Evolutionary conservation across 2,888 invertebrate species (phyloP).

Genomic region (Cosmorhoe ocellata): DNA sequence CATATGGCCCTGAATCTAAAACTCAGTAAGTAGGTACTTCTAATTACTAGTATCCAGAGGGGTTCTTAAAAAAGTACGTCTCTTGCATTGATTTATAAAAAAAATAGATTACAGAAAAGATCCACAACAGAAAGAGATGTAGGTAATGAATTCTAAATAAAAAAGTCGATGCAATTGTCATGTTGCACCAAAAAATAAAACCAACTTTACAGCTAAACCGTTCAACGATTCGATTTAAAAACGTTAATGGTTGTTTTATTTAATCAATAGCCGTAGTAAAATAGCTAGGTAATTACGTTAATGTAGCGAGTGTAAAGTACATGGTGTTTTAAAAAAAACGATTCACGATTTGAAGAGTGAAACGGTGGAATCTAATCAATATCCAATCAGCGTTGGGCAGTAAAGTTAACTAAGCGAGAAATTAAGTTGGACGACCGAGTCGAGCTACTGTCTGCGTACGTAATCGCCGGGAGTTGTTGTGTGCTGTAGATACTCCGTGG

Average conservation of each 20-base stretch:
- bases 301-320: slow-evolving; percentile 76
- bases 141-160: no score
- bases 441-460: slow-evolving; percentile 43
- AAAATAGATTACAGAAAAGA: no score
- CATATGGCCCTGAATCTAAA: no score
- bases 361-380: slow-evolving; percentile 78
- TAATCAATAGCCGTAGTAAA: slow-evolving; percentile 72
- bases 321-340: slow-evolving; percentile 73
- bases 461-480: slow-evolving; percentile 16
- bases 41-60: no score
- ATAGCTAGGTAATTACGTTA: slow-evolving; percentile 67
- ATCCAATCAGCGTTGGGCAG: slow-evolving; percentile 73
- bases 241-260: slow-evolving; percentile 70
- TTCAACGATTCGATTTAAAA: slow-evolving; percentile 40
- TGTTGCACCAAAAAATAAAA: no score
- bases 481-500: not conserved
- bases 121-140: no score
- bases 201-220: slow-evolving; percentile 20
- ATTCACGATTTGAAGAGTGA: slow-evolving; percentile 66
- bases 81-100: no score
- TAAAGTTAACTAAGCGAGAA: slow-evolving; percentile 82
- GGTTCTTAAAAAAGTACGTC: no score
- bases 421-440: slow-evolving; percentile 62
- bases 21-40: no score
- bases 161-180: no score